A percentile compares a stretch with the other conserved stretches of the same genome.
Evolutionary conservation across 2,113 vertebrate species (phyloP).

Genomic region (Sigmodon hispidus): DNA sequence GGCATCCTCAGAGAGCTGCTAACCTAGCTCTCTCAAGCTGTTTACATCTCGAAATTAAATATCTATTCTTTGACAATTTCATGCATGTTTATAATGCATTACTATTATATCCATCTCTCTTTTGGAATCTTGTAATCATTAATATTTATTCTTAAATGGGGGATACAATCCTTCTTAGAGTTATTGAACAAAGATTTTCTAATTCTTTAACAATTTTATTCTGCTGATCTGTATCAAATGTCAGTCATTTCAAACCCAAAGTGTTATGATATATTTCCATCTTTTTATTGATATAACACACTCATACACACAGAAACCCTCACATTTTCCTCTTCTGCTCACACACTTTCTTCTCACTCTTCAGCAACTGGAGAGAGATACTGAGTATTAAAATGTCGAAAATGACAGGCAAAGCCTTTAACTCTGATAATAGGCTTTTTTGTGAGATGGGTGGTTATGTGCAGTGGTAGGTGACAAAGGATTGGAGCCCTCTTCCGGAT

Average conservation of each 20-base stretch:
- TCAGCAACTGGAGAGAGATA: not conserved
- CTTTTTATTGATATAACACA: not conserved
- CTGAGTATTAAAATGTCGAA: not conserved
- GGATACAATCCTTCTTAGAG: not conserved
- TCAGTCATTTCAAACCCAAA: not conserved
- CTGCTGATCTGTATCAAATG: not conserved
- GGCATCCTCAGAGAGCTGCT: not conserved
- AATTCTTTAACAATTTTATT: not conserved
- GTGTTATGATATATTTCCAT: not conserved
- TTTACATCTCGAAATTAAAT: not conserved
- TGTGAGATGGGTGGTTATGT: not conserved
- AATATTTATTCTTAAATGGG: not conserved
- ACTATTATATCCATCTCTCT: not conserved
- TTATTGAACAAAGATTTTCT: not conserved
- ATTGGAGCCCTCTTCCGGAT: not conserved
- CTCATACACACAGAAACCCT: not conserved
- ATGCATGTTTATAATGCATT: not conserved
- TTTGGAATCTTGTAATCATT: not conserved
- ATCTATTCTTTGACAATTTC: not conserved
- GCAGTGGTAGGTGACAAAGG: not conserved
- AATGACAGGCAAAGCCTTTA: not conserved
- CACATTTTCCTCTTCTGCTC: too few species aligned
- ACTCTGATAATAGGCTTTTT: constrained; percentile 8
- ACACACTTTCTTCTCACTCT: not conserved
- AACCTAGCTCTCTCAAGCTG: not conserved